Base-by-base conservation (phyloP, 2,797 vertebrate species). In the Clarias platycephalus region DNA sequence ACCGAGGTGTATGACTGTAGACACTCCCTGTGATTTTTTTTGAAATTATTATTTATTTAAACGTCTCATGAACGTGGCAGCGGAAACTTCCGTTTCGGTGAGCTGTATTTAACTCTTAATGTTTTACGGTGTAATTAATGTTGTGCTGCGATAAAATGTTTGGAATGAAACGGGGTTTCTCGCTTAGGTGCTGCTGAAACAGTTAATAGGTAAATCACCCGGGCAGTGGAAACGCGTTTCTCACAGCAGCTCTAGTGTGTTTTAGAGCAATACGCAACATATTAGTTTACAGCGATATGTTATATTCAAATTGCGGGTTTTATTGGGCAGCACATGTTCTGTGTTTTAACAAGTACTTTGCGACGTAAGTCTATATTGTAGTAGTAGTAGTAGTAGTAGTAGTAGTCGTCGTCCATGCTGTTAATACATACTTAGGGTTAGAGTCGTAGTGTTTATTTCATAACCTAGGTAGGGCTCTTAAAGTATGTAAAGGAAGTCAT, bases 11-110 rank as follows among this genome's bases (percentile, higher is more conserved):
- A 26, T 79, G 34, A 3, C 86, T 83, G 77, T 64, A 68, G 87
- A 85, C 90, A 85, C 91, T 89, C 89, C 89, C 83, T 24, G n/a
- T 37, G 20, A 58, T 40, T 40, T 64, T 64, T n/a, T 75, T 40
- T n/a, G n/a, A 37, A 37, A 37, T 5, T 60, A 70, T 71, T 31
- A 16, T 28, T 57, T n/a, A 24, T 71, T 74, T 67, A 10, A 85
- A 83, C 83, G 68, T 84, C 4, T 15, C 0, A 37, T 64, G 34
- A 62, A 80, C 80, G 83, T 55, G 31, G 57, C 26, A 49, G 40
- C 75, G 55, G 55, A 49, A 62, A 72, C 9, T 3, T 9, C 20
- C 13, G 53, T 76, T 34, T 37, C 24, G 60, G 64, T 83, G 40
- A 82, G 81, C 70, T 71, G 0, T 24, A 5, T 44, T 49, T 40